phyloP scores from a whole-genome alignment of 2,113 vertebrate species.

The Thamnophis sirtalis region DNA sequence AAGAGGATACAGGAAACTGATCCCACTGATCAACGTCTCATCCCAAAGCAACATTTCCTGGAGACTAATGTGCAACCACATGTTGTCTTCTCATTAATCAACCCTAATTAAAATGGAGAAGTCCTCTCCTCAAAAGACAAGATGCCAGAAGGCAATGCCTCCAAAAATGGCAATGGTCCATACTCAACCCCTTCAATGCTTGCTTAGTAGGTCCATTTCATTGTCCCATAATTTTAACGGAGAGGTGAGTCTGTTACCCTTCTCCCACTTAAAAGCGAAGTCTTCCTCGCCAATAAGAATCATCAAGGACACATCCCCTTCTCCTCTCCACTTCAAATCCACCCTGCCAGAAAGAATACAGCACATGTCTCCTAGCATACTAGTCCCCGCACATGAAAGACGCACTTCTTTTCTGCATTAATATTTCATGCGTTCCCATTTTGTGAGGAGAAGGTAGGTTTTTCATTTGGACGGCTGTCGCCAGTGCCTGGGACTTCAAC shows the following conservation, averaged over 20 bases:
- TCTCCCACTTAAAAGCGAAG: background rate
- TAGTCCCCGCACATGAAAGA: conserved; percentile 35
- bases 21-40: background rate
- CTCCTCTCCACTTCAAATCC: background rate
- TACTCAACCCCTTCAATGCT: conserved; percentile 31
- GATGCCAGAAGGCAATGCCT: background rate
- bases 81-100: background rate
- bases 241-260: too few species aligned
- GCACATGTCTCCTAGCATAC: conserved; percentile 30
- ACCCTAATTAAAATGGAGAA: background rate
- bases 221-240: background rate
- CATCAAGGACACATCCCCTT: background rate
- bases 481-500: conserved; percentile 37
- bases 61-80: background rate
- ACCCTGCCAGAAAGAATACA: fast-evolving
- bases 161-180: background rate
- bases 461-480: conserved; percentile 32
- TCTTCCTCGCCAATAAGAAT: background rate
- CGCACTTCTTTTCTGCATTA: conserved; percentile 48
- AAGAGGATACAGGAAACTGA: background rate
- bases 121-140: background rate
- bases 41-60: background rate
- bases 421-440: conserved; percentile 37
- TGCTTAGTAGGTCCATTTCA: conserved; percentile 23
- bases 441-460: conserved; percentile 43